A percentile compares a stretch with the other conserved stretches of the same genome.
Conservation (phyloP, 2,113 vertebrate species). For the Nycticorax nycticorax region DNA sequence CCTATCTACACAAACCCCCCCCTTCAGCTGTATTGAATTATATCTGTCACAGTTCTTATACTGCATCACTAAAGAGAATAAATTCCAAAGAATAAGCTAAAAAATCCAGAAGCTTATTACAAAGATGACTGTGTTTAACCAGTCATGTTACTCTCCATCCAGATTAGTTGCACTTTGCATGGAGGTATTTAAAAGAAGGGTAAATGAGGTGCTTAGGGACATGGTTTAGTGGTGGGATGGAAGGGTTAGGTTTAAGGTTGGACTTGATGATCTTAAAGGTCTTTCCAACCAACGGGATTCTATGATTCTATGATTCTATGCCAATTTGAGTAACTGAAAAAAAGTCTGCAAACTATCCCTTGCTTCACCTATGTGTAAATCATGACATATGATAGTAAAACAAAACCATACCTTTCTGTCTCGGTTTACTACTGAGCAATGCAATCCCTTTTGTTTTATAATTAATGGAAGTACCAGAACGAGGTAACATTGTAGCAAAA, state of each 20-base stretch:
- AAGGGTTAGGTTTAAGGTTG: too few species aligned
- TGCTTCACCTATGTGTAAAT: not conserved
- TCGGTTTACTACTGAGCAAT: not conserved
- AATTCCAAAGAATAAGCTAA: not conserved
- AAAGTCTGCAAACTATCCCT: not conserved
- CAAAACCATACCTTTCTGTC: not conserved
- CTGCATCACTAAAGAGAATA: not conserved
- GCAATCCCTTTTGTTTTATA: not conserved
- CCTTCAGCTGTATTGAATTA: not conserved
- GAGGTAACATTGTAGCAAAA: not conserved
- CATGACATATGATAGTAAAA: not conserved
- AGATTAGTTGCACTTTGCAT: not conserved
- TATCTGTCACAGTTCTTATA: not conserved
- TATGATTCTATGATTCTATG: too few species aligned
- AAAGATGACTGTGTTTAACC: not conserved
- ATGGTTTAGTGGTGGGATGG: too few species aligned
- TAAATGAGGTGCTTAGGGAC: too few species aligned
- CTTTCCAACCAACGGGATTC: too few species aligned
- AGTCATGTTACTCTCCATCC: not conserved
- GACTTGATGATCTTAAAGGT: too few species aligned
- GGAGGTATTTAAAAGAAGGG: too few species aligned
- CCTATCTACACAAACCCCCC: not conserved
- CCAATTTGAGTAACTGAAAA: not conserved
- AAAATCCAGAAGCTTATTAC: not conserved
- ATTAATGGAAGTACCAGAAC: not conserved